phyloP scores from a whole-genome alignment of 2,888 invertebrate genomes.

The Oegoconia quadripuncta region DNA sequence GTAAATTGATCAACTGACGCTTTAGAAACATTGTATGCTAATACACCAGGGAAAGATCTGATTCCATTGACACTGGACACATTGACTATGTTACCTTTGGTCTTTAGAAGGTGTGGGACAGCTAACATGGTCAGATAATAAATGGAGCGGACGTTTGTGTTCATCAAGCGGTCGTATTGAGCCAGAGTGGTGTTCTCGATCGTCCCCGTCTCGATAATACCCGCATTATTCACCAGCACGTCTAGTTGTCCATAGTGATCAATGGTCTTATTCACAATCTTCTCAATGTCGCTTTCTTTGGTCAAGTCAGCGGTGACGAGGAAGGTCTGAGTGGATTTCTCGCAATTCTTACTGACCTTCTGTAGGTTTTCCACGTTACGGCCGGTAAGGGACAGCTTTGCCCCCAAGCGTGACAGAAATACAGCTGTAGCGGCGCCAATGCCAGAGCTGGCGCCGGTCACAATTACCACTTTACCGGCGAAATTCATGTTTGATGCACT shows the following conservation, averaged over 20 bases:
- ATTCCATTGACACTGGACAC: conserved; percentile 97
- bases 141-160: conserved; percentile 90
- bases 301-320: conserved; percentile 85
- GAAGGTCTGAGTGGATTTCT: conserved; percentile 66
- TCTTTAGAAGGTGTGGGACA: conserved; percentile 89
- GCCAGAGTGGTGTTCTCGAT: conserved; percentile 92
- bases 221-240: conserved; percentile 94
- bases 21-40: conserved; percentile 96
- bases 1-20: conserved; percentile 97
- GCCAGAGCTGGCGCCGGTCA: conserved; percentile 91
- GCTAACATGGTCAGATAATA: conserved; percentile 92
- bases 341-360: conserved; percentile 61
- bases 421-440: conserved; percentile 91
- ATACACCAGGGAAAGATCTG: conserved; percentile 91
- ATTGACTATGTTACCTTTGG: conserved; percentile 95
- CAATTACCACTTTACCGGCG: conserved; percentile 84
- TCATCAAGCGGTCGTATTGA: conserved; percentile 94
- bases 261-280: conserved; percentile 85
- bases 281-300: conserved; percentile 85
- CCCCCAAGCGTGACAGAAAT: conserved; percentile 86
- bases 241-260: conserved; percentile 87
- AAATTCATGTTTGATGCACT: conserved; percentile 69
- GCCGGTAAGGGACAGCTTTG: conserved; percentile 85
- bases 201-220: conserved; percentile 87
- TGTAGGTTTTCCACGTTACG: conserved; percentile 82